phyloP scores from a whole-genome alignment of 1,140 invertebrate species.

The Scaptomyza pallida region DNA sequence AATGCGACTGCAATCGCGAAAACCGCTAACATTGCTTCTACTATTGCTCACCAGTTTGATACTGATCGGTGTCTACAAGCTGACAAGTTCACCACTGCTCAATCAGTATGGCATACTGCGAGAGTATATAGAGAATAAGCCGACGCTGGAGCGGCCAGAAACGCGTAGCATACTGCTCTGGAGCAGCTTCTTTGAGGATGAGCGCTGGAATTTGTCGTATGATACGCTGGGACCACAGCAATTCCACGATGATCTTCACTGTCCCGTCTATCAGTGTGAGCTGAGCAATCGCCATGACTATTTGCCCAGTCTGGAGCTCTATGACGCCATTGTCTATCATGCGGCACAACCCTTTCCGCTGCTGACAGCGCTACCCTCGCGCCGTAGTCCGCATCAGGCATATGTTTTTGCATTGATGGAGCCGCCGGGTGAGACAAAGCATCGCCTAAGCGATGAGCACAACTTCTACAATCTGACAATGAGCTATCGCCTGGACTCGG shows the following conservation, averaged over 20 bases:
- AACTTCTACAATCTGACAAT: conserved; percentile 86
- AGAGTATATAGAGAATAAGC: conserved; percentile 27
- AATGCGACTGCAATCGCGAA: conserved; percentile 31
- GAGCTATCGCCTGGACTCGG: conserved; percentile 87
- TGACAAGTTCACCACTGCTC: conserved; percentile 53
- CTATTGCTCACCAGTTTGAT: conserved; percentile 19
- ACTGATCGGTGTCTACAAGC: conserved; percentile 31
- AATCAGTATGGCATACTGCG: conserved; percentile 69
- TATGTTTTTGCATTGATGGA: conserved; percentile 78
- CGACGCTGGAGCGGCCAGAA: no score
- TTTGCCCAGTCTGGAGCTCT: conserved; percentile 67
- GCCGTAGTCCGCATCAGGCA: conserved; percentile 34
- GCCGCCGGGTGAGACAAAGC: conserved; percentile 77
- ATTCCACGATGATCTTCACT: conserved; percentile 58
- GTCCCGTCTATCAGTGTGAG: conserved; percentile 67
- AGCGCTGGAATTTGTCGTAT: conserved; percentile 63
- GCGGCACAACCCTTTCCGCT: conserved; percentile 64
- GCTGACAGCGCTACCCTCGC: conserved; percentile 23
- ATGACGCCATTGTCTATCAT: conserved; percentile 84
- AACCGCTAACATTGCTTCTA: conserved; percentile 22
- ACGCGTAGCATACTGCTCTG: conserved; percentile 68
- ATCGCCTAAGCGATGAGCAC: conserved; percentile 54
- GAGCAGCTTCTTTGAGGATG: conserved; percentile 69
- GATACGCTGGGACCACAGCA: conserved; percentile 61
- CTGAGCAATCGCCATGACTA: conserved; percentile 65